Base-by-base conservation (phyloP, 2,113 vertebrate genomes). In the Alosa alosa region DNA sequence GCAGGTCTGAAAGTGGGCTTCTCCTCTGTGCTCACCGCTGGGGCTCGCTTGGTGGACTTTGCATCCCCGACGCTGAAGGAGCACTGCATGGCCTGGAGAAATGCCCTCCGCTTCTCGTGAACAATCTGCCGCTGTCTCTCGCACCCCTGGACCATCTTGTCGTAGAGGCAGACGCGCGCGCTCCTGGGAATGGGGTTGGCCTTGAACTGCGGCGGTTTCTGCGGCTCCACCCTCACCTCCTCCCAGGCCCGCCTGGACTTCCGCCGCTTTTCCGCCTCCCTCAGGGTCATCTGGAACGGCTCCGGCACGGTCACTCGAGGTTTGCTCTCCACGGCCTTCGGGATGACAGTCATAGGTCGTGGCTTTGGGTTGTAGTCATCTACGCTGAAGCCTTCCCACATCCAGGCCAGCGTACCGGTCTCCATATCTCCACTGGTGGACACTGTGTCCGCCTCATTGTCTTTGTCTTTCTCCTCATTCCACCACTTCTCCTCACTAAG, bases 341-440 rank as follows among this genome's bases (percentile, higher is more conserved):
- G 31, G 15, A 4, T 57, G 6, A 57, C 17, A 3, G 36, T 39
- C 1, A 0, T 39, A 4, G 2, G 36, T 18, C 3, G 4, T 41
- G 39, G 49, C 50, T 39, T 22, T 15, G 52, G 49, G 82, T 11
- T 18, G 82, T 55, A 83, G n/a, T 57, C 49, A 49, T 83, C 49
- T 1, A 83, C 52, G 7, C 13, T 83, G 82, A 83, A 57, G 17
- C 50, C 9, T 3, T 83, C 82, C 82, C 82, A 83, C 82, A 83
- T 83, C 82, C 82, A 83, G 1, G 82, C 50, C 50, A 83, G 25
- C n/a, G n/a, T n/a, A 17, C 36, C 31, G 17, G 31, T 78, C 72
- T 36, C 10, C 1, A 39, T 31, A 17, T 15, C 31, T 78, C 72
- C 72, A 78, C 15, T 15, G 39, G 72, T 78, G 72, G 72, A 5